These are phyloP conservation scores for Parascotia fuliginaria DNA, from an alignment of 2,888 invertebrate genomes.

Conservation along the genomic window DNA sequence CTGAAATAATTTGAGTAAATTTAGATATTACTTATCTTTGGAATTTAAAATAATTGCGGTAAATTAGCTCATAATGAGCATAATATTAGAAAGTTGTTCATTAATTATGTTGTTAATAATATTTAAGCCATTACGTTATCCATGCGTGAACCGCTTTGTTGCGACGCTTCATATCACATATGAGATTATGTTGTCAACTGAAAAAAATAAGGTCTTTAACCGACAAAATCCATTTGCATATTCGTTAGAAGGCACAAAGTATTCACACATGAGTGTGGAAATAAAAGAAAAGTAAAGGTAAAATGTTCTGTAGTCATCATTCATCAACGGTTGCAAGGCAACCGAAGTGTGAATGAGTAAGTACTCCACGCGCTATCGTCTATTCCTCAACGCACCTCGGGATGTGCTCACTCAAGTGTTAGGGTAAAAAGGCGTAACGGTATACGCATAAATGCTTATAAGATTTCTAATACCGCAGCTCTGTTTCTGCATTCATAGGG, in stretches of 20 bases:
- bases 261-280: background rate
- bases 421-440: constrained; percentile 1
- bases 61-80: no score
- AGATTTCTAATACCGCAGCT: constrained; percentile 1
- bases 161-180: no score
- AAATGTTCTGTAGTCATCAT: constrained; percentile 7
- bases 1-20: no score
- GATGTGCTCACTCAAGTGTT: constrained; percentile 7
- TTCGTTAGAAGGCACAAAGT: constrained; percentile 2
- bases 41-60: no score
- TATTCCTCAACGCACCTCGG: constrained; percentile 3
- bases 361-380: constrained; percentile 9
- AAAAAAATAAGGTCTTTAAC: background rate
- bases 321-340: constrained; percentile 11
- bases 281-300: constrained; percentile 8
- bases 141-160: no score
- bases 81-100: no score
- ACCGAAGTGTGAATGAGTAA: constrained; percentile 14
- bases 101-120: no score
- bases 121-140: no score
- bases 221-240: background rate
- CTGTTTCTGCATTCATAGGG: constrained; percentile 2
- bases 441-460: constrained; percentile 5
- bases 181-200: no score
- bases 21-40: no score